A percentile compares a stretch with the other conserved stretches of the same genome.
phyloP scores from a whole-genome alignment of 2,797 vertebrate species.

The Oreochromis grahami region DNA sequence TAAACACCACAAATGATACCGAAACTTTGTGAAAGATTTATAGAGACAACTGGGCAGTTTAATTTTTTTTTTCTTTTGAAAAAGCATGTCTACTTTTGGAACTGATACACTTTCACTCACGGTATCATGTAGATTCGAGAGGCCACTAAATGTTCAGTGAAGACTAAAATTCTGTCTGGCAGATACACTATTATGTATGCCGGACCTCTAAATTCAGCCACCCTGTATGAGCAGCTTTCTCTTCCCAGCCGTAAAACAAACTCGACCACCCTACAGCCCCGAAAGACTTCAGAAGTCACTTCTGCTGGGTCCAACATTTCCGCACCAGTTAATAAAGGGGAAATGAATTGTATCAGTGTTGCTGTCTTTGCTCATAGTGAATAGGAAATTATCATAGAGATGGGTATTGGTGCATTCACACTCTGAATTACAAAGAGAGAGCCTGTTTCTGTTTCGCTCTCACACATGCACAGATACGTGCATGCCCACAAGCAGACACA shows the following conservation, averaged over 20 bases:
- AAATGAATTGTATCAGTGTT: conserved; percentile 74
- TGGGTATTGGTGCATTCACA: conserved; percentile 60
- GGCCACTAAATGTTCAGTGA: conserved; percentile 3
- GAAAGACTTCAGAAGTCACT: conserved; percentile 53
- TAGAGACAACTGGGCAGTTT: not conserved
- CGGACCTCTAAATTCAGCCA: conserved; percentile 22
- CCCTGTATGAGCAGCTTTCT: conserved; percentile 24
- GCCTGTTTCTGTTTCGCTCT: conserved; percentile 16
- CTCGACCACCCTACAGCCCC: conserved; percentile 43
- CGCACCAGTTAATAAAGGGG: conserved; percentile 70
- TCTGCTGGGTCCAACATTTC: conserved; percentile 57
- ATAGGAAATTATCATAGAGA: conserved; percentile 77
- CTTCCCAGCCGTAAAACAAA: conserved; percentile 56
- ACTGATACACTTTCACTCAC: not conserved
- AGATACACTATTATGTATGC: conserved; percentile 23
- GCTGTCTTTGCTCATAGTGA: conserved; percentile 62
- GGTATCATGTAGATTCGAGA: not conserved
- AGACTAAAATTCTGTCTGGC: not conserved
- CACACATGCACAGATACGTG: not conserved
- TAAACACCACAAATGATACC: conserved; percentile 23
- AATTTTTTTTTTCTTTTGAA: not conserved
- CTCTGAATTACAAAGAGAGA: conserved; percentile 50
- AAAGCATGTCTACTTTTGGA: not conserved
- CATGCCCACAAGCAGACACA: not conserved
- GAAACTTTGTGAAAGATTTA: conserved; percentile 19